phyloP scores from a whole-genome alignment of 2,888 invertebrate genomes.

The Lasius platythorax region DNA sequence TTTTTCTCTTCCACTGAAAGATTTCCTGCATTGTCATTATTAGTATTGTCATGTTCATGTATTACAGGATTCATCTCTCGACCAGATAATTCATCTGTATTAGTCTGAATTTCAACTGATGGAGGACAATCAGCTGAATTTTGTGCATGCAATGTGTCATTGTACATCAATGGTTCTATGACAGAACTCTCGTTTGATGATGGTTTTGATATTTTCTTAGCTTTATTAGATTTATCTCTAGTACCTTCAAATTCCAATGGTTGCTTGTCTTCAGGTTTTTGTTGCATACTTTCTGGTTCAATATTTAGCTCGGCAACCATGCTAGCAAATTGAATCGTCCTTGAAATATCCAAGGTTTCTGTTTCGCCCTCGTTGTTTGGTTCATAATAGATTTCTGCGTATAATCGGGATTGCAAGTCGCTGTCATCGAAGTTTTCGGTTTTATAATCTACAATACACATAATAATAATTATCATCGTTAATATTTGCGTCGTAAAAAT shows the following conservation, averaged over 20 bases:
- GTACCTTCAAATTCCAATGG: neutral
- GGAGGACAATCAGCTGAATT: neutral
- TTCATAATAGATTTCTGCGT: slow-evolving; percentile 80
- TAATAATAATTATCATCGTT: neutral
- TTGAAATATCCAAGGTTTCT: neutral
- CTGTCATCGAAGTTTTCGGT: slow-evolving; percentile 63
- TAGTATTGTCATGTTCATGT: slow-evolving; percentile 45
- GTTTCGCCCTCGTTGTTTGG: neutral
- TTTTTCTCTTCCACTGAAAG: slow-evolving; percentile 48
- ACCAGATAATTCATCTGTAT: neutral
- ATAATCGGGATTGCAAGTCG: slow-evolving; percentile 79
- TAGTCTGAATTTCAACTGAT: neutral
- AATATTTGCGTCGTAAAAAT: neutral
- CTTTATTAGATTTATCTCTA: neutral
- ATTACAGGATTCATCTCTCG: slow-evolving; percentile 31
- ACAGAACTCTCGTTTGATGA: neutral
- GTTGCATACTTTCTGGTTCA: neutral
- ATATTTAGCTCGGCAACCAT: neutral
- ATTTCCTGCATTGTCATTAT: slow-evolving; percentile 40
- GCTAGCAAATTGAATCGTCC: neutral
- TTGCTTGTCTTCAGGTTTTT: neutral
- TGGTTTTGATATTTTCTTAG: neutral
- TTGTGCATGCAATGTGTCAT: neutral
- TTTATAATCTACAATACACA: slow-evolving; percentile 60
- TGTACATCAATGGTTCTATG: neutral